phyloP scores from a whole-genome alignment of 2,113 vertebrate species.

The Notarius lentiginosus region DNA sequence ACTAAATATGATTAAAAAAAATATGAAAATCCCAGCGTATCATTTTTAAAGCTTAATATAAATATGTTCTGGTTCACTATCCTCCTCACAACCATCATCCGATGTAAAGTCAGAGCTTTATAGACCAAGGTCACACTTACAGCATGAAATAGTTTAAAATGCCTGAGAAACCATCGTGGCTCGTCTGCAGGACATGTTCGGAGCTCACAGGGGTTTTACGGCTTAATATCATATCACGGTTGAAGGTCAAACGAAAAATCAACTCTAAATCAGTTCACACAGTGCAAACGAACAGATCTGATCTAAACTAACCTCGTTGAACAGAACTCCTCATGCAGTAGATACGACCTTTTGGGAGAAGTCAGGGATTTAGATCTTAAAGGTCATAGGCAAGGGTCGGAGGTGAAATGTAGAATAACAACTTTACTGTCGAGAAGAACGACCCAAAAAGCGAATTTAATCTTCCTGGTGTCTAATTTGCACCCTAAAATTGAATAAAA shows the following conservation, averaged over 20 bases:
- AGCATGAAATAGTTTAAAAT: not conserved
- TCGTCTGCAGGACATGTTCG: not conserved
- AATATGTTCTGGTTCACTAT: too few relatives aligned
- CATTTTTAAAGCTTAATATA: too few relatives aligned
- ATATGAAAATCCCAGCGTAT: not conserved
- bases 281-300: not conserved
- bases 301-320: not conserved
- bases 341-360: not conserved
- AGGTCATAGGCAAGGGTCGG: too few relatives aligned
- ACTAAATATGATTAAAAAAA: not conserved
- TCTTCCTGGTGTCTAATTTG: too few relatives aligned
- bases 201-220: not conserved
- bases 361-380: not conserved
- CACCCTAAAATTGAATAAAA: too few relatives aligned
- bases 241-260: slow-evolving; percentile 6
- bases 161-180: not conserved
- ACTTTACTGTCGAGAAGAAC: too few relatives aligned
- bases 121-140: not conserved
- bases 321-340: not conserved
- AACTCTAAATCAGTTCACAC: not conserved
- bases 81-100: not conserved
- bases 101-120: not conserved
- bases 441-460: too few relatives aligned
- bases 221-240: not conserved
- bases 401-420: too few relatives aligned